Evolutionary conservation across 2,888 invertebrate species (phyloP).

Genomic region (Plebejus melissa): DNA sequence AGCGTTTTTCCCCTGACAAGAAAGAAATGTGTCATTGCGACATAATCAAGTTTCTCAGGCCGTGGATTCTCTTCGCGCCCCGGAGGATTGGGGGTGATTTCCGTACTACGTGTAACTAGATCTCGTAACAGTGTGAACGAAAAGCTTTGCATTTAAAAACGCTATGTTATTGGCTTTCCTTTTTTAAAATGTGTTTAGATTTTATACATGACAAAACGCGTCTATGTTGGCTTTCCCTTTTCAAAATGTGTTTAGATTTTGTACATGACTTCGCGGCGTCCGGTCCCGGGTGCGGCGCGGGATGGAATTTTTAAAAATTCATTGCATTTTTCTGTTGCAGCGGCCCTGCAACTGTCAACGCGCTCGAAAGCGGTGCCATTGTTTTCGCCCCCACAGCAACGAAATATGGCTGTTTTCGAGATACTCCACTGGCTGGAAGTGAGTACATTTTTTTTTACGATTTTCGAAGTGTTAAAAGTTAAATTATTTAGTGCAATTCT

Average conservation of each 20-base stretch:
- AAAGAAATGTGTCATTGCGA: slow-evolving; percentile 1
- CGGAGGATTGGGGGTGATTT: slow-evolving; percentile 65
- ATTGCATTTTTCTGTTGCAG: slow-evolving; percentile 75
- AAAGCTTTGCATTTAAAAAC: slow-evolving; percentile 63
- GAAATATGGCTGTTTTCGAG: slow-evolving; percentile 98
- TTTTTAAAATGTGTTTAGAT: slow-evolving; percentile 33
- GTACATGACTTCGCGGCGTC: slow-evolving; percentile 29
- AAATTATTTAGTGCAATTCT: background rate
- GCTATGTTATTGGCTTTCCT: slow-evolving; percentile 48
- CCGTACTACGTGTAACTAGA: slow-evolving; percentile 54
- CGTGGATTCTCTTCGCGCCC: slow-evolving; percentile 48
- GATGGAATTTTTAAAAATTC: slow-evolving; percentile 38
- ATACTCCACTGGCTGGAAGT: slow-evolving; percentile 97
- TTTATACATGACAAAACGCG: slow-evolving; percentile 44
- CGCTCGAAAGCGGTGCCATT: slow-evolving; percentile 92
- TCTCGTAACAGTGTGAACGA: slow-evolving; percentile 50
- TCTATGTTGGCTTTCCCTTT: slow-evolving; percentile 47
- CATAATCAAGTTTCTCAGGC: slow-evolving; percentile 40
- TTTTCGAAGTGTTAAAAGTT: background rate
- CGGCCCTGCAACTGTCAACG: slow-evolving; percentile 96
- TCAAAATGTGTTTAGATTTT: slow-evolving; percentile 36
- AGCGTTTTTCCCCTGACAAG: background rate
- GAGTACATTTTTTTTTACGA: slow-evolving; percentile 52
- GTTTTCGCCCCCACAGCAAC: slow-evolving; percentile 93
- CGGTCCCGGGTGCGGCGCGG: background rate